A percentile compares a stretch with the other conserved stretches of the same genome.
phyloP scores from a whole-genome alignment of 2,797 vertebrate genomes.

The Otolemur crassicaudatus region DNA sequence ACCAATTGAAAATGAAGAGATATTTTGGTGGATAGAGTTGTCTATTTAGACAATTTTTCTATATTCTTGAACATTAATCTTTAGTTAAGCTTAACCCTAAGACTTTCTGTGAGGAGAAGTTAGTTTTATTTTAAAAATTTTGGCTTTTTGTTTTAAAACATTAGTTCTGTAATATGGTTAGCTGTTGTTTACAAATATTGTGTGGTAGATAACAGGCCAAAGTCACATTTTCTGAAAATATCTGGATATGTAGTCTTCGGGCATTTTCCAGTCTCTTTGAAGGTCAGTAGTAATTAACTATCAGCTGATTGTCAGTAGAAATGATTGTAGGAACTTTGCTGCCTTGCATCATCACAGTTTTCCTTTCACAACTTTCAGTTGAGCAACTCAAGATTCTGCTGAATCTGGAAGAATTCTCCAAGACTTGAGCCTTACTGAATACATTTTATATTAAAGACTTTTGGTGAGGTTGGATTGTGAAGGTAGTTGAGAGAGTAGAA shows the following conservation, averaged over 20 bases:
- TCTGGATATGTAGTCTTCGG: neutral
- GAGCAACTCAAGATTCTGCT: conserved; percentile 64
- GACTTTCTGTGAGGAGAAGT: neutral
- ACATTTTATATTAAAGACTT: conserved; percentile 64
- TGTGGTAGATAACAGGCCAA: neutral
- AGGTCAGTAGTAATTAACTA: conserved; percentile 45
- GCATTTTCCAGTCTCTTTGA: conserved; percentile 40
- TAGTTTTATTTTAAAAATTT: conserved; percentile 42
- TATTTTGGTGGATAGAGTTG: conserved; percentile 17
- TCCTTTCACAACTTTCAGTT: conserved; percentile 73
- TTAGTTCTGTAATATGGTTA: neutral
- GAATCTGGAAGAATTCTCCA: conserved; percentile 63
- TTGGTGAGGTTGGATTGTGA: conserved; percentile 31
- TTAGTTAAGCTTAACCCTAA: conserved; percentile 43
- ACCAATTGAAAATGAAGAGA: conserved; percentile 28
- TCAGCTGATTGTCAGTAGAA: conserved; percentile 53
- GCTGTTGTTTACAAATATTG: neutral
- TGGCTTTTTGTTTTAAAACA: conserved; percentile 38
- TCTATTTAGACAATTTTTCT: conserved; percentile 32
- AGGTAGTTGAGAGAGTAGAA: conserved; percentile 31
- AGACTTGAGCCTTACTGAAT: conserved; percentile 61
- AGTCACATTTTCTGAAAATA: conserved; percentile 47
- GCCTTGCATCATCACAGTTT: conserved; percentile 54
- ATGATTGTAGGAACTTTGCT: neutral
- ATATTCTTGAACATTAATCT: conserved; percentile 58